Percentiles rank a stretch among this genome's conserved stretches.
Evolutionary conservation across 1,140 invertebrate species (phyloP).

Genomic region (Lepeophtheirus salmonis): DNA sequence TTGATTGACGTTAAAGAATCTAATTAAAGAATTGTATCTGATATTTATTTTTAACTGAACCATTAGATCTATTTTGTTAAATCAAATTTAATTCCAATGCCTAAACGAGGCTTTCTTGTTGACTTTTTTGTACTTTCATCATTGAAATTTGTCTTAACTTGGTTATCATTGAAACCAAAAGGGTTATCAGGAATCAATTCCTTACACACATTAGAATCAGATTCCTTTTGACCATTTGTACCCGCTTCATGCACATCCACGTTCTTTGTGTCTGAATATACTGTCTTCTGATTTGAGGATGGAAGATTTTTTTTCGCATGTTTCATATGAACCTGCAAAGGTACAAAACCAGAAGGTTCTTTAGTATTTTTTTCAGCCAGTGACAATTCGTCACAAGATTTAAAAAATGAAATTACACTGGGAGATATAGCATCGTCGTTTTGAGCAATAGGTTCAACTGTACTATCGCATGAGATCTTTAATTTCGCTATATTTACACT

Average conservation of each 20-base stretch:
- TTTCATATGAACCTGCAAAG: background rate
- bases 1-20: too few relatives aligned
- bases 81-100: background rate
- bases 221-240: too few relatives aligned
- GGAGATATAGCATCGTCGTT: background rate
- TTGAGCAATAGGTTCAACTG: too few relatives aligned
- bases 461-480: too few relatives aligned
- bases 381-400: background rate
- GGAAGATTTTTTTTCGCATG: background rate
- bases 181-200: too few relatives aligned
- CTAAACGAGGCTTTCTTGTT: background rate
- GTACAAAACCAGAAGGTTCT: background rate
- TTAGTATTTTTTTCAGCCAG: background rate
- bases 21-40: too few relatives aligned
- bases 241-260: background rate
- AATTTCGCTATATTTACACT: too few relatives aligned
- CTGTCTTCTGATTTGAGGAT: background rate
- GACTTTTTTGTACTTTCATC: background rate
- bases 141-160: background rate
- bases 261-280: background rate
- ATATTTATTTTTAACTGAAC: too few relatives aligned
- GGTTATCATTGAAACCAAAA: too few relatives aligned
- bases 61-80: too few relatives aligned
- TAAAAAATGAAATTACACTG: background rate
- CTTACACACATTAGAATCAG: too few relatives aligned